A percentile compares a stretch with the other conserved stretches of the same genome.
Conservation (phyloP, 2,888 invertebrate genomes). For the Falcaria lacertinaria region DNA sequence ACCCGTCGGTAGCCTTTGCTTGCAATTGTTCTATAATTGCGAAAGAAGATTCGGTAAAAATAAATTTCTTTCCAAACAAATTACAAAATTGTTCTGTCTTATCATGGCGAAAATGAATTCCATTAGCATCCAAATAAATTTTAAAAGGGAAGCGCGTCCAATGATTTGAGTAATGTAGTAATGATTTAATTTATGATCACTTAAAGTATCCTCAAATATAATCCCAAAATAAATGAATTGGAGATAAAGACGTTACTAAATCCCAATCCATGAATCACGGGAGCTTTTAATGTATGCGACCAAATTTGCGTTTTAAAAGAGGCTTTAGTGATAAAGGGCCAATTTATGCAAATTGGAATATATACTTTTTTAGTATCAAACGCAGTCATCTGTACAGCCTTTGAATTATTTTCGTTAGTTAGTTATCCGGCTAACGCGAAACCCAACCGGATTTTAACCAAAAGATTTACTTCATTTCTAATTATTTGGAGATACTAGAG, state of each 20-base stretch:
- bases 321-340: slow-evolving; percentile 41
- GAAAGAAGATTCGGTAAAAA: background rate
- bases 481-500: too few species aligned
- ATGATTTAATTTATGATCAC: slow-evolving; percentile 1
- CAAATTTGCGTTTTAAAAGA: slow-evolving; percentile 30
- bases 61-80: background rate
- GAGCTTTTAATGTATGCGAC: slow-evolving; percentile 29
- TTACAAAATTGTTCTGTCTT: background rate
- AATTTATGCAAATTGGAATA: slow-evolving; percentile 44
- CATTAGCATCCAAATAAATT: background rate
- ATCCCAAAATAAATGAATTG: slow-evolving; percentile 1
- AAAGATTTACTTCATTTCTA: too few species aligned
- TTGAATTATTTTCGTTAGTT: too few species aligned
- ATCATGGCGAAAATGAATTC: background rate
- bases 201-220: background rate
- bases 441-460: too few species aligned
- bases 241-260: slow-evolving; percentile 13
- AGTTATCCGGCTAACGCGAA: too few species aligned
- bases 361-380: background rate
- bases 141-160: background rate
- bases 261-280: slow-evolving; percentile 27
- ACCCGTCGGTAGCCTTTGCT: slow-evolving; percentile 11
- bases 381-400: background rate
- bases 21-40: slow-evolving; percentile 17
- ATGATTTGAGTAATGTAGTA: slow-evolving; percentile 1